A percentile compares a stretch with the other conserved stretches of the same genome.
Conservation (phyloP, 2,797 vertebrate genomes). For the Helicolenus hilgendorfi region DNA sequence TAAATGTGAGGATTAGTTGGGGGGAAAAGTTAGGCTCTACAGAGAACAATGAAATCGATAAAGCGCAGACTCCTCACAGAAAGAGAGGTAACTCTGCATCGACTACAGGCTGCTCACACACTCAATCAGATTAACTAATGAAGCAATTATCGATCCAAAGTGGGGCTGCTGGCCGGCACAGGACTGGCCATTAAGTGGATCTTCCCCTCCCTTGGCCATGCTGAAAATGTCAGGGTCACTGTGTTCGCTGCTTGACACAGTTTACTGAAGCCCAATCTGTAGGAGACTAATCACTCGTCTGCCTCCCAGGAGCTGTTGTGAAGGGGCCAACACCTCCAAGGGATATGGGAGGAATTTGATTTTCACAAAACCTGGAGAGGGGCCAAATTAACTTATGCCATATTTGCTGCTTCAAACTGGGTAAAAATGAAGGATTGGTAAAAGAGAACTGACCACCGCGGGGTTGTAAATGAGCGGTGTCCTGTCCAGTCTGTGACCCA, state of each 20-base stretch:
- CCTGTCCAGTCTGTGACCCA: slow-evolving; percentile 24
- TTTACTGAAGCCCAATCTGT: slow-evolving; percentile 70
- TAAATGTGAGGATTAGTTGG: slow-evolving; percentile 80
- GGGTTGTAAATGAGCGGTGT: slow-evolving; percentile 30
- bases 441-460: slow-evolving; percentile 36
- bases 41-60: slow-evolving; percentile 84
- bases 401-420: slow-evolving; percentile 12
- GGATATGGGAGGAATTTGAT: slow-evolving; percentile 53
- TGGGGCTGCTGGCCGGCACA: slow-evolving; percentile 71
- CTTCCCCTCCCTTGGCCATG: slow-evolving; percentile 72
- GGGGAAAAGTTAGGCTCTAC: slow-evolving; percentile 72
- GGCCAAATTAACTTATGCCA: slow-evolving; percentile 57
- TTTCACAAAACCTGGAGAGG: slow-evolving; percentile 36
- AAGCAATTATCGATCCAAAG: slow-evolving; percentile 87
- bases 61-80: slow-evolving; percentile 79
- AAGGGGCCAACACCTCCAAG: slow-evolving; percentile 22
- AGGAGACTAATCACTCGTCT: slow-evolving; percentile 68
- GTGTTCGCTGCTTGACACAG: slow-evolving; percentile 76
- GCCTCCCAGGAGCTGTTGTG: slow-evolving; percentile 52
- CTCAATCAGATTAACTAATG: slow-evolving; percentile 90
- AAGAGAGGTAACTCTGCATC: slow-evolving; percentile 80
- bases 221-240: slow-evolving; percentile 86
- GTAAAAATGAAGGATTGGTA: slow-evolving; percentile 29
- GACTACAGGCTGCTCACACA: slow-evolving; percentile 80
- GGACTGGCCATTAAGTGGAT: slow-evolving; percentile 84